These are phyloP conservation scores for Myrmecophaga tridactyla DNA, from an alignment of 2,113 vertebrate species.

Conservation along the genomic window DNA sequence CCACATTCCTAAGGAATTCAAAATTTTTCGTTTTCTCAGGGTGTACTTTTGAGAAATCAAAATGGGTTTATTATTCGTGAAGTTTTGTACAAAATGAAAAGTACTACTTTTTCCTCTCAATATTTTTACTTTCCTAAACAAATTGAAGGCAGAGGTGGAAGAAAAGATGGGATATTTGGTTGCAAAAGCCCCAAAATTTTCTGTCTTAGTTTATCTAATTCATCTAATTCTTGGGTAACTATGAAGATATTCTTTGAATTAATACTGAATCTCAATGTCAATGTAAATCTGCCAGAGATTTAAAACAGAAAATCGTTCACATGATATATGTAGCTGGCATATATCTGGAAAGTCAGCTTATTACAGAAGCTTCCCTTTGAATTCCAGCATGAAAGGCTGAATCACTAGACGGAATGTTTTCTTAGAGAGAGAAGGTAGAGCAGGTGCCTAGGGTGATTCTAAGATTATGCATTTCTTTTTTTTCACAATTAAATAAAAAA, in stretches of 20 bases:
- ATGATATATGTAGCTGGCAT: neutral
- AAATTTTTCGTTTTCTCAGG: neutral
- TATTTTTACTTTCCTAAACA: slow-evolving; percentile 43
- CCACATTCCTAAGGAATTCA: slow-evolving; percentile 42
- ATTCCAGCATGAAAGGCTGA: neutral
- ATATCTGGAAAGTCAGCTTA: neutral
- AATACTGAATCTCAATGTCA: slow-evolving; percentile 20
- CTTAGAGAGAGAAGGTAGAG: neutral
- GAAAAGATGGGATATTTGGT: neutral
- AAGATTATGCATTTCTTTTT: slow-evolving; percentile 8
- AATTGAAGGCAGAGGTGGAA: neutral
- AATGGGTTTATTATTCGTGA: slow-evolving; percentile 31
- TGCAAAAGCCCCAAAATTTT: neutral
- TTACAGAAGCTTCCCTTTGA: neutral
- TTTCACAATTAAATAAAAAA: slow-evolving; percentile 60
- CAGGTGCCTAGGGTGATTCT: neutral
- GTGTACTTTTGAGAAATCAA: slow-evolving; percentile 41
- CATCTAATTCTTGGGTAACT: slow-evolving; percentile 26
- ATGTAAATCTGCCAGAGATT: neutral
- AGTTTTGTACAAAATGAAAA: slow-evolving; percentile 34
- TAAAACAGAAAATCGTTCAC: slow-evolving; percentile 39
- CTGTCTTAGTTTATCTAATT: neutral
- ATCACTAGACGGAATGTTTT: neutral
- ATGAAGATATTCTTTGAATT: slow-evolving; percentile 44
- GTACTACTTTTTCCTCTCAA: neutral